These are phyloP conservation scores for Nasonovia ribisnigri DNA, from an alignment of 2,888 invertebrate genomes.

Conservation along the genomic window DNA sequence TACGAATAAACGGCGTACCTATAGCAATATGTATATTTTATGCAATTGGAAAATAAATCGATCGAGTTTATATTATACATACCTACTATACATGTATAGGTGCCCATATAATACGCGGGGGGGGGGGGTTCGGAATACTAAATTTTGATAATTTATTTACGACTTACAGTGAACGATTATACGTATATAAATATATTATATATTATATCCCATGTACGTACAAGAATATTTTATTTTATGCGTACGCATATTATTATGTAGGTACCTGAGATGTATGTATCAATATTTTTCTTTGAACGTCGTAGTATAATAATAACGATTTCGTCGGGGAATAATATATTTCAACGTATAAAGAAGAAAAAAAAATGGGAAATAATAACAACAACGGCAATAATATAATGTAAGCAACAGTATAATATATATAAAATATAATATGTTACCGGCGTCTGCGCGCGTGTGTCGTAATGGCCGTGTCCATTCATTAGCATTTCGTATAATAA, in stretches of 20 bases:
- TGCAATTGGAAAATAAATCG: conserved; percentile 42
- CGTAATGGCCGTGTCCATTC: conserved; percentile 55
- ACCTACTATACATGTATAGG: neutral
- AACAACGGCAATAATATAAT: conserved; percentile 31
- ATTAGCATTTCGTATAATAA: conserved; percentile 63
- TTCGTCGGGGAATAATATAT: conserved; percentile 36
- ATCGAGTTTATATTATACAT: conserved; percentile 15
- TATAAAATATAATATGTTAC: conserved; percentile 35
- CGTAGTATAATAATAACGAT: conserved; percentile 2
- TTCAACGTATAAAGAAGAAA: conserved; percentile 22
- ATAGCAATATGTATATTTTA: conserved; percentile 17
- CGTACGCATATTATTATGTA: neutral
- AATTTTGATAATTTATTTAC: conserved; percentile 52
- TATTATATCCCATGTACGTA: neutral
- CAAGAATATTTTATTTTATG: conserved; percentile 10
- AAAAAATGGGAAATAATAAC: conserved; percentile 25
- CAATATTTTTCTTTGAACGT: conserved; percentile 49
- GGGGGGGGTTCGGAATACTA: conserved; percentile 18
- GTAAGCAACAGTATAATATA: conserved; percentile 10
- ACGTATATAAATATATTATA: conserved; percentile 12
- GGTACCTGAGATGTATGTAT: neutral
- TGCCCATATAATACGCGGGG: neutral
- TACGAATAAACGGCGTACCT: neutral
- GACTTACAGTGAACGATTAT: conserved; percentile 24
- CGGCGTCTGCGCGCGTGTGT: conserved; percentile 21